Base-by-base conservation (phyloP, 2,888 invertebrate species). In the Synergus japonicus region DNA sequence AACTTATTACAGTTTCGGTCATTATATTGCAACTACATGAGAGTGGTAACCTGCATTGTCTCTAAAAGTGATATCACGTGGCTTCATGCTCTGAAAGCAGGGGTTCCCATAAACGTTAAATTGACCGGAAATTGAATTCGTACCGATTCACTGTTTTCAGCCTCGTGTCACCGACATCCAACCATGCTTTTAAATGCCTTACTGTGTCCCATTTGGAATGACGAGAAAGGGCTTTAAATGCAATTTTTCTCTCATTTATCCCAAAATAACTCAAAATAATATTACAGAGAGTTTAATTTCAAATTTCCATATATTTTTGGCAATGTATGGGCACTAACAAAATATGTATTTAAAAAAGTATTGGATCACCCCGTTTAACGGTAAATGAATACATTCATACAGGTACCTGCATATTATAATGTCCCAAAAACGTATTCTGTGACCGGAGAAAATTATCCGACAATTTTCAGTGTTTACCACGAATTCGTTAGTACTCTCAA, bases 401-500 rank as follows among this genome's bases (percentile, higher is more conserved):
- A 44, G 44, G 46, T 22, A 44, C 44, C 46, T 18, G 46, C 13
- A 44, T 46, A 44, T 13, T 43, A 67, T 43, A 67, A 22, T 46
- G 46, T 76, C 76, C n/a, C 65, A 60, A 64, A 69, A 69, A 77
- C 73, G 15, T 73, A 65, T 81, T 64, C 76, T 18, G 67, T 43
- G 79, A 69, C 80, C 76, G 43, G 73, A 69, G 63, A 79, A 81
- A 85, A 86, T 86, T 82, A 41, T 73, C 83, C 79, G 81, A 83
- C 82, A 83, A 82, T 87, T 84, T 85, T 83, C 82, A 64, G 78
- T 82, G 82, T 85, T 86, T 85, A 85, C 84, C 77, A 80, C 82
- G 81, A 84, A 85, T 87, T 87, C 83, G 85, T 87, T 84, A 83
- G 85, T 83, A 82, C 82, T 79, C 76, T 82, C 76, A 63, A 76